Percentiles rank a stretch among this genome's conserved stretches.
phyloP scores from a whole-genome alignment of 1,140 invertebrate genomes.

The Homarus americanus region DNA sequence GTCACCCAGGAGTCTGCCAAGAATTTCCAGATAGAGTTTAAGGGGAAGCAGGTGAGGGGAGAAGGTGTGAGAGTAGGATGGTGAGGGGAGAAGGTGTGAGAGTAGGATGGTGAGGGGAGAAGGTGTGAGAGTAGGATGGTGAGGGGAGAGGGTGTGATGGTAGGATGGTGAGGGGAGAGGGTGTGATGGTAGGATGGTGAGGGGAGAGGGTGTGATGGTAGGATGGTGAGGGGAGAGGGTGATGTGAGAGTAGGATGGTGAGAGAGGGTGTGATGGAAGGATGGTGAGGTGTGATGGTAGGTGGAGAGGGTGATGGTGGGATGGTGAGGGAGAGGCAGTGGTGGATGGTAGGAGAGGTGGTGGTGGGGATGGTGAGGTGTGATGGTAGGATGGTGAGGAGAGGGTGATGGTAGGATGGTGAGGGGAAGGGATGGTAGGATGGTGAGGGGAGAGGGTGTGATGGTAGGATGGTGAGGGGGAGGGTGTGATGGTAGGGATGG shows the following conservation, averaged over 20 bases:
- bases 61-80: not conserved
- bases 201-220: too few species aligned
- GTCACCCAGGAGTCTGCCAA: slow-evolving; percentile 99
- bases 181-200: not conserved
- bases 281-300: not conserved
- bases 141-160: not conserved
- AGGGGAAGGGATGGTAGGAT: not conserved
- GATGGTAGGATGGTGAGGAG: not conserved
- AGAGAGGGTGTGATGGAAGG: not conserved
- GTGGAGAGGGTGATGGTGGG: not conserved
- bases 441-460: not conserved
- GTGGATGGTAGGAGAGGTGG: not conserved
- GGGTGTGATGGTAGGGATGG: too few species aligned
- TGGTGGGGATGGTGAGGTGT: not conserved
- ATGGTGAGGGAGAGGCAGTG: not conserved
- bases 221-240: too few species aligned
- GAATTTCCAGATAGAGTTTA: slow-evolving; percentile 99
- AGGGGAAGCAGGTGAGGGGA: slow-evolving; percentile 91
- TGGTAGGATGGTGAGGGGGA: not conserved
- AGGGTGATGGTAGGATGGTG: not conserved
- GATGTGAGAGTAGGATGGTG: not conserved
- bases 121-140: not conserved
- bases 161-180: not conserved
- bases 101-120: not conserved
- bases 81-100: not conserved